These are phyloP conservation scores for Notocelia uddmanniana DNA, from an alignment of 2,888 invertebrate species.

Conservation along the genomic window DNA sequence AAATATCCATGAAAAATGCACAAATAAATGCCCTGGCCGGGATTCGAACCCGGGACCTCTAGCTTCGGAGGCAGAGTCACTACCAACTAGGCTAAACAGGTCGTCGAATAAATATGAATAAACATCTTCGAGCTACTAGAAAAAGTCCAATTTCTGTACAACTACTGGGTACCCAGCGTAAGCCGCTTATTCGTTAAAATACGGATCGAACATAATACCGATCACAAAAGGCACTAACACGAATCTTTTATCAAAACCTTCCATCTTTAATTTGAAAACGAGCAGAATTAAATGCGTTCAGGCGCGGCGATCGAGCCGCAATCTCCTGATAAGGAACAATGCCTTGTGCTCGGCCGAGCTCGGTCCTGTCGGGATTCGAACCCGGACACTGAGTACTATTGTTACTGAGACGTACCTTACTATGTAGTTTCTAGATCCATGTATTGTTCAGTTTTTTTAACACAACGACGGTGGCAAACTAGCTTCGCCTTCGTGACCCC, in stretches of 20 bases:
- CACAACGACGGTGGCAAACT: too few species aligned
- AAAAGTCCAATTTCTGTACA: background rate
- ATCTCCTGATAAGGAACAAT: slow-evolving; percentile 19
- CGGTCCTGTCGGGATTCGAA: slow-evolving; percentile 12
- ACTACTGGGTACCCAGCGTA: background rate
- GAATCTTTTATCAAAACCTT: slow-evolving; percentile 10
- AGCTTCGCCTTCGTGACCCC: too few species aligned
- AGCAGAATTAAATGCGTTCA: slow-evolving; percentile 16
- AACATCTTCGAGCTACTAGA: too few species aligned
- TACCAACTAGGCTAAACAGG: too few species aligned
- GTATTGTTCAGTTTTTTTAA: too few species aligned
- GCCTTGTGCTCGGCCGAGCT: slow-evolving; percentile 1
- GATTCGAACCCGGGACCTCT: too few species aligned
- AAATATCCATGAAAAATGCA: too few species aligned
- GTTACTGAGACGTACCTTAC: background rate
- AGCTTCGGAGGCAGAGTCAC: too few species aligned
- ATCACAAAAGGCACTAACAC: background rate
- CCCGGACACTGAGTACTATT: slow-evolving; percentile 3
- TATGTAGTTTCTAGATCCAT: too few species aligned
- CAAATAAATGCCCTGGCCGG: too few species aligned
- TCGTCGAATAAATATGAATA: too few species aligned
- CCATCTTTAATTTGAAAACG: slow-evolving; percentile 21
- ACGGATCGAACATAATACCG: background rate
- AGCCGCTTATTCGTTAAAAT: background rate
- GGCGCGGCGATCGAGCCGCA: background rate